Conservation (phyloP, 2,888 invertebrate genomes). For the Onthophagus sagittarius region DNA sequence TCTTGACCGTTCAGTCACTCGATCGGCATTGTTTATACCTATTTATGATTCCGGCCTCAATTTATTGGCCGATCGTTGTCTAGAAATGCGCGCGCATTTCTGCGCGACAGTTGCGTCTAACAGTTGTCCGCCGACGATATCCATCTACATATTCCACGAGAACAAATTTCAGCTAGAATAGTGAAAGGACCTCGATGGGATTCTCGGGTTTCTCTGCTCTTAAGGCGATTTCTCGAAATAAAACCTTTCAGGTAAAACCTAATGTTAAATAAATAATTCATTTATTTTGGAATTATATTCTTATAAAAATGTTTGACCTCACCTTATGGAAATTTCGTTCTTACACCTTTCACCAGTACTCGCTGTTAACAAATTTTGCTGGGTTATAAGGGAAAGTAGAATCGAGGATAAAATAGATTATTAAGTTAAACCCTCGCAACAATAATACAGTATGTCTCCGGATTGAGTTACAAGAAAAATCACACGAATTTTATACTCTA, state of each 20-base stretch:
- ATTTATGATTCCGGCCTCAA: constrained; percentile 33
- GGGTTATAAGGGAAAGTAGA: too few relatives aligned
- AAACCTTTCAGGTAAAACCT: not conserved
- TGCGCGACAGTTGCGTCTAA: constrained; percentile 28
- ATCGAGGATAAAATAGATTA: too few relatives aligned
- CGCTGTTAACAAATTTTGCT: too few relatives aligned
- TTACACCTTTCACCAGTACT: not conserved
- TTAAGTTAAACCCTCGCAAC: too few relatives aligned
- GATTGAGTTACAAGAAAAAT: too few relatives aligned
- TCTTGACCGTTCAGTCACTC: constrained; percentile 31
- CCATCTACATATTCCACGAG: not conserved
- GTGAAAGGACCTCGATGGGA: not conserved
- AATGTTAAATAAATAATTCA: not conserved
- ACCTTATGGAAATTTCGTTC: not conserved
- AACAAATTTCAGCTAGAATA: not conserved
- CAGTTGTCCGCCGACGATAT: constrained; percentile 5
- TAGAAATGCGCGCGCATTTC: constrained; percentile 29
- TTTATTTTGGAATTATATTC: not conserved
- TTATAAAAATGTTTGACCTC: not conserved
- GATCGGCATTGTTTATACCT: constrained; percentile 28
- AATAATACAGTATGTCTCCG: too few relatives aligned
- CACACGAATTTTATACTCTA: too few relatives aligned
- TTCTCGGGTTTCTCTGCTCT: not conserved
- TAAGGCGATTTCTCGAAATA: not conserved
- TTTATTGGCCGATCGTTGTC: constrained; percentile 34